Conservation (phyloP, 2,888 invertebrate genomes). For the Ochlodes sylvanus region DNA sequence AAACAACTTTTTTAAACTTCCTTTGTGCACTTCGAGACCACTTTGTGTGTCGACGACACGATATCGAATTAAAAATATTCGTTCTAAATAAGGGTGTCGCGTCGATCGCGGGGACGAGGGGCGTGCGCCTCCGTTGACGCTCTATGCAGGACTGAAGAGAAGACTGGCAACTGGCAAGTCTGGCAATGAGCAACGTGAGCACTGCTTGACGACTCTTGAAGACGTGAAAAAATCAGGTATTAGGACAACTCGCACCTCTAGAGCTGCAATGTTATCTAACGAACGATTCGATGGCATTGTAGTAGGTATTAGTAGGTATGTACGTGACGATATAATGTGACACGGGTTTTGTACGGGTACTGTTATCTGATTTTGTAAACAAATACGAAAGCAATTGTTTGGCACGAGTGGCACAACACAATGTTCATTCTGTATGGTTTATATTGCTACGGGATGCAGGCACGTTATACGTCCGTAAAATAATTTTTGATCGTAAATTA, state of each 20-base stretch:
- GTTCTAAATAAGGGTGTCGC: conserved; percentile 62
- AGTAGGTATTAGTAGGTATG: not conserved
- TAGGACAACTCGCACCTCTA: conserved; percentile 44
- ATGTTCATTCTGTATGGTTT: conserved; percentile 3
- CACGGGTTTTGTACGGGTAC: conserved; percentile 14
- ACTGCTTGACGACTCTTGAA: conserved; percentile 38
- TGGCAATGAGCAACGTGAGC: not conserved
- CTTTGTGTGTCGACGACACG: conserved; percentile 55
- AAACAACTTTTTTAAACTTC: conserved; percentile 52
- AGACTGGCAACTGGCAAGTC: conserved; percentile 12
- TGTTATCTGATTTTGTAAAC: conserved; percentile 21
- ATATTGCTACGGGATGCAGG: not conserved
- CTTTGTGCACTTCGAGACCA: conserved; percentile 51
- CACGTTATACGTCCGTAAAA: too few species aligned
- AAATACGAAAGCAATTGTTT: conserved; percentile 20
- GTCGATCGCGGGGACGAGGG: conserved; percentile 59
- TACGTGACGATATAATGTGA: conserved; percentile 18
- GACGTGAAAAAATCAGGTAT: conserved; percentile 62
- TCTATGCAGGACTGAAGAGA: conserved; percentile 63
- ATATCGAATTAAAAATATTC: conserved; percentile 73
- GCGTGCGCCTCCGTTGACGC: conserved; percentile 70
- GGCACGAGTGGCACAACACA: not conserved
- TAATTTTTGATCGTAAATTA: too few species aligned
- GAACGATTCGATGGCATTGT: not conserved
- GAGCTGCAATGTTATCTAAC: conserved; percentile 8